Evolutionary conservation across 2,113 vertebrate genomes (phyloP), one percentile per base, ranked within the genome.

Genomic region (Aleadryas rufinucha): DNA sequence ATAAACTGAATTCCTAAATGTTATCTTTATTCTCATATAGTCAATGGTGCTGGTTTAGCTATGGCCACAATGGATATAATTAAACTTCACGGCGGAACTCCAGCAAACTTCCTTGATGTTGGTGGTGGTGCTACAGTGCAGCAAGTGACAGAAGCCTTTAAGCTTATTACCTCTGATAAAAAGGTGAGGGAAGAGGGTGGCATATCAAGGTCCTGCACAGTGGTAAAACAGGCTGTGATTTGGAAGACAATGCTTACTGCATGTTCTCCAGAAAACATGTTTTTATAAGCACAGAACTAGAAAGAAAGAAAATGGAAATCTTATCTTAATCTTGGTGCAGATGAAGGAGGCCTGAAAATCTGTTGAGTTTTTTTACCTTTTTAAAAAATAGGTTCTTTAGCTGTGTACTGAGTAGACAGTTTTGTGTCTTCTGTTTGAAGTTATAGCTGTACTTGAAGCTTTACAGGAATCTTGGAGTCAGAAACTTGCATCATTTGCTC

Each of bases 1-100:
- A 22, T 61, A 90, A 92, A 93, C 64, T 47, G 33, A 84, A 84
- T 81, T 88, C n/a, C 68, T 93, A 90, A 97, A 69, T 94, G 69
- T 78, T 88, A 7, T 61, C 56, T 87, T 94, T 89, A 35, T 95
- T 92, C 87, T 85, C 75, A 65, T 88, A 1, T 44, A 99, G 99
- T 99, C 23, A 99, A 99, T n/a, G 99, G 99, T 59, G 99, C 99
- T 28, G 99, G 99, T 82, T 97, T 99, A 87, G 99, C 99, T 56
- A 99, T 99, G 99, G 99, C 99, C 75, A 99, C 99, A 86, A 99
- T 99, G 99, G 99, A 99, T 98, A 99, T 99, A 97, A 99, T 99
- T 96, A 99, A 99, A 94, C 99, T 99, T 52, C 99, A 99, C 19
- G 99, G 99, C 7, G 99, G 99, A 71, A 99, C 99, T 53, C 99